Evolutionary conservation across 2,888 invertebrate species (phyloP).

Genomic region (Phasia obesa): DNA sequence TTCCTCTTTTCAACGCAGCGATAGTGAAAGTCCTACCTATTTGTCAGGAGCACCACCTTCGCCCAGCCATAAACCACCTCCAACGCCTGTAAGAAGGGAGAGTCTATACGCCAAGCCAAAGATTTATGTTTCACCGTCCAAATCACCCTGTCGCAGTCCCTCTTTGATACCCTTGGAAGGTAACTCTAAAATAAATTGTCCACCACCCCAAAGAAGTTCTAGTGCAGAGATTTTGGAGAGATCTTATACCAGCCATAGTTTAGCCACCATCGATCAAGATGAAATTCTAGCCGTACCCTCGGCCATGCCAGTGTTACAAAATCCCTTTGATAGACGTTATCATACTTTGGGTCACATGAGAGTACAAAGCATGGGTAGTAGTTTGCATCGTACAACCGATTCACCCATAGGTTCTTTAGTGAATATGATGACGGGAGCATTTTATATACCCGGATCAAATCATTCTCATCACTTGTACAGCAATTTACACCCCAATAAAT

Average conservation of each 20-base stretch:
- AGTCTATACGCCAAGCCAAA: constrained; percentile 80
- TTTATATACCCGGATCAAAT: constrained; percentile 57
- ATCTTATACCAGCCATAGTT: constrained; percentile 78
- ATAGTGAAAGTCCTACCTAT: constrained; percentile 73
- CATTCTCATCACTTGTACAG: constrained; percentile 55
- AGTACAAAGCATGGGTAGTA: constrained; percentile 80
- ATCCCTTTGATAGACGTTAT: constrained; percentile 79
- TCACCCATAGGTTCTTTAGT: constrained; percentile 78
- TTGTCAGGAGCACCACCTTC: constrained; percentile 71
- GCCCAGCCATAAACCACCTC: constrained; percentile 76
- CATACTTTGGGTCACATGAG: constrained; percentile 82
- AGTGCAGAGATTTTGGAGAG: constrained; percentile 81
- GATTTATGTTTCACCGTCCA: constrained; percentile 75
- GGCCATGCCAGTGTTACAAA: constrained; percentile 80
- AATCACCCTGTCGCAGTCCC: constrained; percentile 72
- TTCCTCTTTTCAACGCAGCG: constrained; percentile 73
- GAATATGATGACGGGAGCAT: constrained; percentile 75
- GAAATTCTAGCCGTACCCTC: constrained; percentile 79
- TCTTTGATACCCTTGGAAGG: constrained; percentile 28
- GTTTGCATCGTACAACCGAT: constrained; percentile 77
- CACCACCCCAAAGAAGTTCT: constrained; percentile 78
- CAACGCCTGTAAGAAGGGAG: constrained; percentile 78
- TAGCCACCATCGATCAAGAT: constrained; percentile 80
- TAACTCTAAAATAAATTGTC: constrained; percentile 71
- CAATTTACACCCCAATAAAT: constrained; percentile 75